phyloP scores from a whole-genome alignment of 2,797 vertebrate genomes.

The Florisuga fusca region DNA sequence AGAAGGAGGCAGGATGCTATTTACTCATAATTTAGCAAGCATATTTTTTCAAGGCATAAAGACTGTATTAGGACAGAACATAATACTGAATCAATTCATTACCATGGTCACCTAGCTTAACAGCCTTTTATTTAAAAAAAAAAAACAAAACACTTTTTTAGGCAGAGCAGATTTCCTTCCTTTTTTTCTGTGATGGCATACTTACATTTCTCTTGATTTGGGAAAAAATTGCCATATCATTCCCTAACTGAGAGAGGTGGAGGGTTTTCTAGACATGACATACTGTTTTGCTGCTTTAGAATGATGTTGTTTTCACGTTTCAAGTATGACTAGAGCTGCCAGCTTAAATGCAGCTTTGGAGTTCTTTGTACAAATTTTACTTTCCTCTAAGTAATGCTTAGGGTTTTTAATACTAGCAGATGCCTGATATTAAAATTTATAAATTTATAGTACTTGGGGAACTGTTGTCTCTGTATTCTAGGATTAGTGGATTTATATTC shows the following conservation, averaged over 20 bases:
- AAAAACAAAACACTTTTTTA: background rate
- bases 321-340: background rate
- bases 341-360: background rate
- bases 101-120: background rate
- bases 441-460: background rate
- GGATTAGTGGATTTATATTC: background rate
- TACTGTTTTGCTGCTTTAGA: background rate
- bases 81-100: background rate
- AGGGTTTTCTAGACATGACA: background rate
- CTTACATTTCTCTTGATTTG: background rate
- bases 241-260: background rate
- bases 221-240: background rate
- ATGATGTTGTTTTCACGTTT: background rate
- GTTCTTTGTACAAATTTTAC: background rate
- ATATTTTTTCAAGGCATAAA: background rate
- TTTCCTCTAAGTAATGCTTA: background rate
- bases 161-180: background rate
- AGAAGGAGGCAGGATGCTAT: background rate
- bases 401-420: background rate
- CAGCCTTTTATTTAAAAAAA: background rate
- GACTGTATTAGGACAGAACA: background rate
- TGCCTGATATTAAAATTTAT: background rate
- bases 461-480: background rate
- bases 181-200: background rate
- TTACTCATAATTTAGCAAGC: background rate